Percentiles rank a stretch among this genome's conserved stretches.
These are phyloP conservation scores for Stenopsyche tienmushanensis DNA, from an alignment of 1,140 invertebrate species.

Conservation along the genomic window DNA sequence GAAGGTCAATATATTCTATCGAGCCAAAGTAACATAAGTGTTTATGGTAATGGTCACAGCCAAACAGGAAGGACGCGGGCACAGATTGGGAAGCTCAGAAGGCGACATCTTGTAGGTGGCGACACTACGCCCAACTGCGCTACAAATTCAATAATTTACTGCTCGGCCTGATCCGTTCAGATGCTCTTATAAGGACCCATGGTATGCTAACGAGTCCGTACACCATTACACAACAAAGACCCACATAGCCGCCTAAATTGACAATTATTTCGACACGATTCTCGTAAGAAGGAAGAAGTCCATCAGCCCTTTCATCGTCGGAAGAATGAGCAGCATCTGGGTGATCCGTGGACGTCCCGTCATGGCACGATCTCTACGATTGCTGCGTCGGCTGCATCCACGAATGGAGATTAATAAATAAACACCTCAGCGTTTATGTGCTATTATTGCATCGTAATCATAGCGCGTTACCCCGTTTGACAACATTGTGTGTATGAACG, in stretches of 20 bases:
- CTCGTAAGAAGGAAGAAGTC: not conserved
- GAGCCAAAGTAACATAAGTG: no score
- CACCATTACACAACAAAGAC: slow-evolving; percentile 25
- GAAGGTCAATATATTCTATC: no score
- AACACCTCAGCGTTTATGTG: no score
- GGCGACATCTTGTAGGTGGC: slow-evolving; percentile 5
- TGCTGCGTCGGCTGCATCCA: no score
- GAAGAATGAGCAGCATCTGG: slow-evolving; percentile 2
- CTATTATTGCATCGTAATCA: no score
- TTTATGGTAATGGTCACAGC: not conserved
- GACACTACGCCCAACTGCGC: slow-evolving; percentile 18
- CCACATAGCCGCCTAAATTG: slow-evolving; percentile 14
- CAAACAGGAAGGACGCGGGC: not conserved
- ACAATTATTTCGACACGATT: slow-evolving; percentile 2
- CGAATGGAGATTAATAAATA: no score
- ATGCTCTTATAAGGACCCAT: slow-evolving; percentile 29
- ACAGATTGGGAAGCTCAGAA: not conserved
- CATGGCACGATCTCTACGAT: not conserved
- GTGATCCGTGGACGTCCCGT: not conserved
- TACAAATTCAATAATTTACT: slow-evolving; percentile 30
- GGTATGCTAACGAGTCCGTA: slow-evolving; percentile 21
- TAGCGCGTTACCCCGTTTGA: no score
- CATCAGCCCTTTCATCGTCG: not conserved
- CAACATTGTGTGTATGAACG: no score
- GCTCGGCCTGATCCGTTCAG: slow-evolving; percentile 11